Evolutionary conservation across 2,113 vertebrate genomes (phyloP).

Genomic region (Neodontobutis hainanensis): DNA sequence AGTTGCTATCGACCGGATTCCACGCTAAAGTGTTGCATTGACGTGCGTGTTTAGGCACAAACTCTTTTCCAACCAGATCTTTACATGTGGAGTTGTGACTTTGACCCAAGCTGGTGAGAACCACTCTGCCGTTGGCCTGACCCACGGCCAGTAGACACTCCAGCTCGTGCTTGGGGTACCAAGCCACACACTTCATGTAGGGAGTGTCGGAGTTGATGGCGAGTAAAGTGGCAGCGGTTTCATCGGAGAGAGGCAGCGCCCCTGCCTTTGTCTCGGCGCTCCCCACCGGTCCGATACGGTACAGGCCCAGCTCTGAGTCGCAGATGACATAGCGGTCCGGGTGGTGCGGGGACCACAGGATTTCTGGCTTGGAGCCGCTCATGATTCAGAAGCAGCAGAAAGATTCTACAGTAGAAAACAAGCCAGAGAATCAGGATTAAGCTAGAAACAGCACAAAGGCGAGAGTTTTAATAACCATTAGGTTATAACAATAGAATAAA

Average conservation of each 20-base stretch:
- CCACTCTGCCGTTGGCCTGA: slow-evolving; percentile 96
- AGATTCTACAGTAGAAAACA: slow-evolving; percentile 22
- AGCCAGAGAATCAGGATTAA: slow-evolving; percentile 3
- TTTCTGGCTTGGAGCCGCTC: slow-evolving; percentile 97
- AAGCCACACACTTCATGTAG: slow-evolving; percentile 99
- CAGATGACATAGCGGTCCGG: slow-evolving; percentile 95
- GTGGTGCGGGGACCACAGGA: slow-evolving; percentile 97
- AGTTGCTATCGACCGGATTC: slow-evolving; percentile 94
- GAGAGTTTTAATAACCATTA: background rate
- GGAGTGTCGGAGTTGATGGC: slow-evolving; percentile 97
- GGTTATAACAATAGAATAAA: too few relatives aligned
- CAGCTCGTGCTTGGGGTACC: slow-evolving; percentile 96
- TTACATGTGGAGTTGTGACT: slow-evolving; percentile 95
- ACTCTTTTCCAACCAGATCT: slow-evolving; percentile 95
- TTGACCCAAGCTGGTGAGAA: slow-evolving; percentile 94
- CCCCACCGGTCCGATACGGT: slow-evolving; percentile 89
- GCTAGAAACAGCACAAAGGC: background rate
- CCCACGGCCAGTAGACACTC: slow-evolving; percentile 96
- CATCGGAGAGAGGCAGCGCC: slow-evolving; percentile 87
- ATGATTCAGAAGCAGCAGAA: slow-evolving; percentile 73
- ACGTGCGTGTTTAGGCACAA: slow-evolving; percentile 96
- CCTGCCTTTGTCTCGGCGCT: slow-evolving; percentile 89
- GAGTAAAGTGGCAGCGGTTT: slow-evolving; percentile 90
- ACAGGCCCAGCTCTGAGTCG: slow-evolving; percentile 94
- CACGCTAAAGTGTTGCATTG: slow-evolving; percentile 97